These are phyloP conservation scores for Bugula neritina DNA, from an alignment of 2,888 invertebrate genomes.

Conservation along the genomic window DNA sequence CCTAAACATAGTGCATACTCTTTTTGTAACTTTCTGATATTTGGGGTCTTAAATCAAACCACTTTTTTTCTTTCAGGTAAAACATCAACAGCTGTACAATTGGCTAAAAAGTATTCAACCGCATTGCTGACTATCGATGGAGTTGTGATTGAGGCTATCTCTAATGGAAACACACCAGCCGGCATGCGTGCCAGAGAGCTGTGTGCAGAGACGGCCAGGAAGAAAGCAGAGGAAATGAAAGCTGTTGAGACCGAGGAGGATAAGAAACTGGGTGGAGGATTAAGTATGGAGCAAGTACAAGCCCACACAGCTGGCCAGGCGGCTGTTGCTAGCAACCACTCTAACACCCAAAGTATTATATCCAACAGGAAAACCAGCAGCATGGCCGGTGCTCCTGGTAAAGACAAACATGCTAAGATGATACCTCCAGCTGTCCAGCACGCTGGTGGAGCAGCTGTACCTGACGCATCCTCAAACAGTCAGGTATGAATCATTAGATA, in stretches of 20 bases:
- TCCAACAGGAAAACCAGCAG: slow-evolving; percentile 49
- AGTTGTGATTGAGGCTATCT: slow-evolving; percentile 51
- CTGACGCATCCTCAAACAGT: slow-evolving; percentile 41
- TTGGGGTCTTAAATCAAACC: too few species aligned
- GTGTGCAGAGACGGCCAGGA: slow-evolving; percentile 49
- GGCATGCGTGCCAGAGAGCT: slow-evolving; percentile 47
- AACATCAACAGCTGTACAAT: slow-evolving; percentile 41
- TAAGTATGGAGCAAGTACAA: slow-evolving; percentile 51
- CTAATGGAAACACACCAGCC: slow-evolving; percentile 46
- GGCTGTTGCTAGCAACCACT: slow-evolving; percentile 30
- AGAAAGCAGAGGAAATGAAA: slow-evolving; percentile 39
- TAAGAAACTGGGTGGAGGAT: slow-evolving; percentile 36
- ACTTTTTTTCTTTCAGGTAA: slow-evolving; percentile 48
- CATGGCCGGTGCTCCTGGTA: slow-evolving; percentile 43
- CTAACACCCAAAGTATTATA: slow-evolving; percentile 36
- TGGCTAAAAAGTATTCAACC: slow-evolving; percentile 50
- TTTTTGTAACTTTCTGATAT: too few species aligned
- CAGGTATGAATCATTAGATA: slow-evolving; percentile 41
- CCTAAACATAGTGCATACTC: too few species aligned
- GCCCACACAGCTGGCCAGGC: slow-evolving; percentile 42
- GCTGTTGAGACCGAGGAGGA: slow-evolving; percentile 41
- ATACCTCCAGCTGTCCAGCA: slow-evolving; percentile 38
- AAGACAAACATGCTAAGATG: slow-evolving; percentile 37
- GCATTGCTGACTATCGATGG: slow-evolving; percentile 50
- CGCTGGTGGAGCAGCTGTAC: slow-evolving; percentile 40